phyloP scores from a whole-genome alignment of 1,140 invertebrate genomes.

The Panagrolaimus sp. region DNA sequence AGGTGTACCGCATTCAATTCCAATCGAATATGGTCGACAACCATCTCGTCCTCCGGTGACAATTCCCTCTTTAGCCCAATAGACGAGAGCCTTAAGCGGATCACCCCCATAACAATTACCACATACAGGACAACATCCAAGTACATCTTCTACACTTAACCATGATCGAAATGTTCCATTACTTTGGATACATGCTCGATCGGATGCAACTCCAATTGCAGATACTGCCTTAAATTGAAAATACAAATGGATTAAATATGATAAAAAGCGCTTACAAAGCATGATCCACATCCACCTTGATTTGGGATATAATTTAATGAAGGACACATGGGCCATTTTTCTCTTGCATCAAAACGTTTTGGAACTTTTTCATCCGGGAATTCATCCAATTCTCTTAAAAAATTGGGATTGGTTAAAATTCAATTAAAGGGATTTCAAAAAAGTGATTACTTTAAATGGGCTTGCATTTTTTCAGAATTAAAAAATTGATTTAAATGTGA shows the following conservation, averaged over 20 bases:
- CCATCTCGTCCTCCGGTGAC: slow-evolving; percentile 56
- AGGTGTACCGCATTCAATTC: slow-evolving; percentile 51
- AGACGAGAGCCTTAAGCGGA: slow-evolving; percentile 49
- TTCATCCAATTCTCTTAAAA: slow-evolving; percentile 29
- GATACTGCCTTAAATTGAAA: slow-evolving; percentile 46
- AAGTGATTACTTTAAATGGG: slow-evolving; percentile 34
- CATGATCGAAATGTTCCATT: slow-evolving; percentile 48
- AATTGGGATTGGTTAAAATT: background rate
- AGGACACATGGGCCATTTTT: slow-evolving; percentile 43
- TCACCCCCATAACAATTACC: slow-evolving; percentile 57
- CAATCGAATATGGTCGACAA: slow-evolving; percentile 49
- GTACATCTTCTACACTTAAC: slow-evolving; percentile 46
- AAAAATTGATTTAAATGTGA: slow-evolving; percentile 32
- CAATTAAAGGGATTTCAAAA: too few relatives aligned
- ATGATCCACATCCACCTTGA: slow-evolving; percentile 63
- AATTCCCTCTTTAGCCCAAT: slow-evolving; percentile 50
- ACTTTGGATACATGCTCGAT: slow-evolving; percentile 50
- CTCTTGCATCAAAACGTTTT: slow-evolving; percentile 37
- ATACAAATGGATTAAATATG: background rate
- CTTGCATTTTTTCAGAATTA: slow-evolving; percentile 32
- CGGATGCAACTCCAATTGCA: slow-evolving; percentile 52
- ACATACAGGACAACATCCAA: slow-evolving; percentile 54
- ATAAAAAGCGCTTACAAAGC: slow-evolving; percentile 60
- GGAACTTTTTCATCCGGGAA: slow-evolving; percentile 37
- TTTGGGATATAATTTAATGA: slow-evolving; percentile 55